Evolutionary conservation across 1,140 invertebrate species (phyloP), one percentile per base, ranked within the genome.

Genomic region (Megalopta genalis): DNA sequence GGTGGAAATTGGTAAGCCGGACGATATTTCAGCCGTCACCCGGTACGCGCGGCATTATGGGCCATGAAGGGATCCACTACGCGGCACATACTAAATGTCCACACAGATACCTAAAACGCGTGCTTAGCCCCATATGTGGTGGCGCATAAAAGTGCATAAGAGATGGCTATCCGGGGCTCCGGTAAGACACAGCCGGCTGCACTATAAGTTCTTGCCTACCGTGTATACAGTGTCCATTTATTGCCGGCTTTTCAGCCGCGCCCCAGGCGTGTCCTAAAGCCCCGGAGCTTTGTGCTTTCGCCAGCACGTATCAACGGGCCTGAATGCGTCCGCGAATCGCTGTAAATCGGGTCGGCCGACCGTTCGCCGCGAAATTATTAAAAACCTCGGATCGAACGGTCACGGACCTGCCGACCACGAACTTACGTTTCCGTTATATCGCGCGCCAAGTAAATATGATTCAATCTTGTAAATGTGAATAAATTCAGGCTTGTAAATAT

Each of bases 111-210:
- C 77, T 82, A 84, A 87, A 83, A 87, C 82, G 87, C 83, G 86
- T 87, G 88, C 69, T 74, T 68, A 80, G 79, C 59, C 72, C 39
- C 71, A 63, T 81, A 80, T 83, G 86, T 85, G 81, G 71, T 85
- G 86, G 88, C 86, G 86, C 82, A 91, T 91, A 91, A 93, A 92
- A 92, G 91, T 91, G 90, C 90, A 92, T 90, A 91, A 92, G 89
- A 93, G 91, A 91, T 92, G 87, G 87, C 90, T 91, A 92, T 92
- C 90, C 89, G 83, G 71, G 81, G 85, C 87, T 78, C 80, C 87
- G 87, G 86, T 74, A 90, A 90, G 86, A 87, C 89, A 85, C 80
- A 89, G 87, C 75, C 88, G 89, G 84, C 80, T 89, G 88, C 88
- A 90, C 90, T 90, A 90, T 91, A 86, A 85, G 86, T 79, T 88